Evolutionary conservation across 2,797 vertebrate genomes (phyloP), one percentile per base, ranked within the genome.

Genomic region (Cuculus canorus): DNA sequence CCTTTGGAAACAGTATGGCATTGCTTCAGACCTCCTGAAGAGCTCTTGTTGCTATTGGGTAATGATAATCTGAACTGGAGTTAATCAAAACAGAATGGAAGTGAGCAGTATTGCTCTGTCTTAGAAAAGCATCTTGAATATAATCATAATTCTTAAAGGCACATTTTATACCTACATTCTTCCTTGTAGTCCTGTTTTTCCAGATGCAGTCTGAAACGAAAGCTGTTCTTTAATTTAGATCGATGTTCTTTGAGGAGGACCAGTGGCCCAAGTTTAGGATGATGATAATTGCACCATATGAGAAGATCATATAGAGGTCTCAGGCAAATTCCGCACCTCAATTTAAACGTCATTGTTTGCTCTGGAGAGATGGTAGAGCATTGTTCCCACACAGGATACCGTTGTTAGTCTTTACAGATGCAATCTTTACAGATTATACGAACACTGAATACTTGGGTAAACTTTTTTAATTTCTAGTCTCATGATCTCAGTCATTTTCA

Each of bases 251-350:
- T 64, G 45, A 61, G 25, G 23, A 84, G 8, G 7, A 76, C 8
- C 4, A 18, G 22, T 71, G 17, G 23, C 25, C 45, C 17, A 65
- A 35, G 27, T 71, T 84, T 60, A 65, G 17, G 5, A 35, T 50
- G 41, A 22, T 32, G 48, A 7, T n/a, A 47, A 37, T 64, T 81
- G 25, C 9, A 17, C 10, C 8, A 3, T 68, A 37, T 68, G 11
- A 78, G 41, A 24, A 57, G 75, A 39, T 68, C 17, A 27, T 35
- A 14, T 1, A 28, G 45, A 41, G 8, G 7, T 71, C 22, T 68
- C 5, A 1, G 9, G 6, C 10, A 72, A 24, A 56, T 71, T 54
- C n/a, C 2, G 17, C 0, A 14, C 33, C 5, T 6, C 1, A 3
- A 23, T 16, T 2, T 9, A 9, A 0, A 76, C 79, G 52, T 71